Evolutionary conservation across 2,113 vertebrate species (phyloP).

Genomic region (Verasper variegatus): DNA sequence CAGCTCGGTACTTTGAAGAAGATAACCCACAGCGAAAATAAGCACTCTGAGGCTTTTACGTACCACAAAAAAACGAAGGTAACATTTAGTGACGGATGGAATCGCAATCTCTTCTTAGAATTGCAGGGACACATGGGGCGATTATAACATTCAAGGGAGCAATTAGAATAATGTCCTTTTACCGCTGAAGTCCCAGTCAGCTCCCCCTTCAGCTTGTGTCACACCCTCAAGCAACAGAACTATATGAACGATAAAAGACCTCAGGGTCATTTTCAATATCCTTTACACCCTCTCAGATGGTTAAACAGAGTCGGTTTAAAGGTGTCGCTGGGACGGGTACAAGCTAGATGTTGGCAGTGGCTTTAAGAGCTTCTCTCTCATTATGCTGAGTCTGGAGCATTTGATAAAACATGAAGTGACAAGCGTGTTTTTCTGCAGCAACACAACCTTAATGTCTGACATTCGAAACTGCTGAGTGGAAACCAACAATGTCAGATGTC

Average conservation of each 20-base stretch:
- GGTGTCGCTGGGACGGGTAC: slow-evolving; percentile 15
- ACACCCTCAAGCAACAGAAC: slow-evolving; percentile 26
- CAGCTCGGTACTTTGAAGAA: background rate
- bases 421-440: slow-evolving; percentile 37
- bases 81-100: slow-evolving; percentile 40
- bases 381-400: slow-evolving; percentile 59
- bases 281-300: slow-evolving; percentile 42
- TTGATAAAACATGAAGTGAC: slow-evolving; percentile 67
- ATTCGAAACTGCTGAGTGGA: slow-evolving; percentile 34
- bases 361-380: slow-evolving; percentile 47
- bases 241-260: slow-evolving; percentile 19
- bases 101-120: slow-evolving; percentile 34
- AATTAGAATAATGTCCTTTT: slow-evolving; percentile 63
- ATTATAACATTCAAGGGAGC: slow-evolving; percentile 44
- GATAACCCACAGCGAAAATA: background rate
- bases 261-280: slow-evolving; percentile 33
- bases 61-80: slow-evolving; percentile 9
- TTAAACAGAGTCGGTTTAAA: slow-evolving; percentile 57
- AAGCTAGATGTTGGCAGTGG: slow-evolving; percentile 22
- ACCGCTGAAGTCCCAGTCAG: slow-evolving; percentile 41
- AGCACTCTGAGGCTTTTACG: slow-evolving; percentile 19
- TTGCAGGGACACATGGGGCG: slow-evolving; percentile 6
- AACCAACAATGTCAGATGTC: slow-evolving; percentile 67
- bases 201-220: slow-evolving; percentile 25
- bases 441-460: slow-evolving; percentile 42